Evolutionary conservation across 53 echinoderm and acorn worm species (phyloP).

Genomic region (Zoroaster sp.): DNA sequence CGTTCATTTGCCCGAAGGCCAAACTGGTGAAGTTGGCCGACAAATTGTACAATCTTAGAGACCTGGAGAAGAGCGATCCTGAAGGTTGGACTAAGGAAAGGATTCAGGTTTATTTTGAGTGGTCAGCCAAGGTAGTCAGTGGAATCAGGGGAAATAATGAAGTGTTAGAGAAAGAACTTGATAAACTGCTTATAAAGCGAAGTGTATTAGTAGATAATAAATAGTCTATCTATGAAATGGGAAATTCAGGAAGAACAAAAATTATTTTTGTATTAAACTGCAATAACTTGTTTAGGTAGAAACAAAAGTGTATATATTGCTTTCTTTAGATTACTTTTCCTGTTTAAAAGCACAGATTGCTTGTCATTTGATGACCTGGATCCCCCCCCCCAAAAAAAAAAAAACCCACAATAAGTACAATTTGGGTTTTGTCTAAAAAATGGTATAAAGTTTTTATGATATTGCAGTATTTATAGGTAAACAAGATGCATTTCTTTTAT

Average conservation of each 20-base stretch:
- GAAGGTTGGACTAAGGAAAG: constrained; percentile 85
- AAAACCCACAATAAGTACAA: no score
- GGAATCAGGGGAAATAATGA: constrained; percentile 70
- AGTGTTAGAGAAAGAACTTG: constrained; percentile 69
- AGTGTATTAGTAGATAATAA: constrained; percentile 41
- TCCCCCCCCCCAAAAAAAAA: no score
- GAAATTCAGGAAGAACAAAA: neutral
- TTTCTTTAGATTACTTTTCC: no score
- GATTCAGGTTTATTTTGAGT: constrained; percentile 74
- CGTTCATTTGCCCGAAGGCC: constrained; percentile 86
- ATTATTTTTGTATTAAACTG: neutral
- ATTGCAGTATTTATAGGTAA: no score
- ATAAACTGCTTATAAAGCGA: constrained; percentile 65
- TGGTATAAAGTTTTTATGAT: no score
- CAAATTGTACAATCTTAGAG: constrained; percentile 92
- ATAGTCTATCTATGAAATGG: neutral
- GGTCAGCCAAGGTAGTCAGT: constrained; percentile 71
- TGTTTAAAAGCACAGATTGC: no score
- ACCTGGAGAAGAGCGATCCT: constrained; percentile 69
- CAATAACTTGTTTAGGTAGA: neutral
- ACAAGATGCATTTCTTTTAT: no score
- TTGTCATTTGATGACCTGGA: no score
- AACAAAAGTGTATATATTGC: neutral
- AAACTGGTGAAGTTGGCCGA: constrained; percentile 94
- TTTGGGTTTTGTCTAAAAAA: no score